phyloP scores from a whole-genome alignment of 1,140 invertebrate genomes.

The Bombus superbus region DNA sequence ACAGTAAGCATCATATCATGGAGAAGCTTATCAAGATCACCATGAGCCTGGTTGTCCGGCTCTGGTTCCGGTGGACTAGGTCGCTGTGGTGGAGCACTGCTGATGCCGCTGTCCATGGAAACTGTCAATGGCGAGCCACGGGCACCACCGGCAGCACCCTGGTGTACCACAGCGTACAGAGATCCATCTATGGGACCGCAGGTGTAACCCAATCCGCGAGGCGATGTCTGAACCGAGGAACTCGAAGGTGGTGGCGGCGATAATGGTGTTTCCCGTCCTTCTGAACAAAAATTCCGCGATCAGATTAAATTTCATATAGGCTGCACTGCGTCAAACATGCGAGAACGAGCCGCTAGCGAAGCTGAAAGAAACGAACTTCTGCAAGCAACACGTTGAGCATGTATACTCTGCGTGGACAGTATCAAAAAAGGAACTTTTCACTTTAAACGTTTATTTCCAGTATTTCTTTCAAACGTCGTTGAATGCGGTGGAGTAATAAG shows the following conservation, averaged over 20 bases:
- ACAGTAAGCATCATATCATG: constrained; percentile 92
- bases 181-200: constrained; percentile 94
- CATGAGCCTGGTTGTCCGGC: constrained; percentile 80
- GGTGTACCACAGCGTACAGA: constrained; percentile 91
- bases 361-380: no score
- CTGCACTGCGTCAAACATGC: background rate
- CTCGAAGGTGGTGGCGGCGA: constrained; percentile 77
- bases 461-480: no score
- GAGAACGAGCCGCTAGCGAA: no score
- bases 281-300: constrained; percentile 66
- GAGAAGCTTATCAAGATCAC: constrained; percentile 89
- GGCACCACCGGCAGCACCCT: constrained; percentile 81
- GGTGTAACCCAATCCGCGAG: constrained; percentile 84
- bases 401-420: no score
- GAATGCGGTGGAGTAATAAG: no score
- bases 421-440: no score
- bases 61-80: constrained; percentile 79
- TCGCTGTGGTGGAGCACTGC: constrained; percentile 84
- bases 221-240: constrained; percentile 78
- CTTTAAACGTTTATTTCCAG: no score
- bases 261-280: constrained; percentile 79
- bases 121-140: constrained; percentile 88
- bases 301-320: background rate
- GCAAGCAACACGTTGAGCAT: no score
- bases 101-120: constrained; percentile 93